phyloP scores from a whole-genome alignment of 2,888 invertebrate genomes.

The Mythimna loreyi region DNA sequence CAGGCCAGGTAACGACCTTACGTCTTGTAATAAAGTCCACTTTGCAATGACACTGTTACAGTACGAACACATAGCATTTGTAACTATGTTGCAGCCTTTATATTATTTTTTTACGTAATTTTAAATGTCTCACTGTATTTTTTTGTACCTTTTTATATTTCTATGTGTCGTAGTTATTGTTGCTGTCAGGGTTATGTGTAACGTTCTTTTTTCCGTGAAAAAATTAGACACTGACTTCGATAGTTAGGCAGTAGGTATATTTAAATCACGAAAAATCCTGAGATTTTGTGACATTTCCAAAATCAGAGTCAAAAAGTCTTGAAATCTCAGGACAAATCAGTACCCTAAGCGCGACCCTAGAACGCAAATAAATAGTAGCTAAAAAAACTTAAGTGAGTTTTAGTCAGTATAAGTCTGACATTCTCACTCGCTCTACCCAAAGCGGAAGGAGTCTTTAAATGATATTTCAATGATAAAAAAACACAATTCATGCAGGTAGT shows the following conservation, averaged over 20 bases:
- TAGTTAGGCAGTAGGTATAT: background rate
- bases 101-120: conserved; percentile 47
- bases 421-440: no score
- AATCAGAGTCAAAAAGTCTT: no score
- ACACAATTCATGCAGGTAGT: no score
- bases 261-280: no score
- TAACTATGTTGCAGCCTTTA: conserved; percentile 71
- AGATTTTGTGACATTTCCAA: no score
- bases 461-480: no score
- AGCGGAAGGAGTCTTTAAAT: no score
- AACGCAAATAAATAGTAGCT: no score
- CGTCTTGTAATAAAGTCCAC: conserved; percentile 16
- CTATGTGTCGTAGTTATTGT: conserved; percentile 58
- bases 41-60: conserved; percentile 50
- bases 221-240: background rate
- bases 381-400: no score
- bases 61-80: conserved; percentile 58
- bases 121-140: conserved; percentile 55
- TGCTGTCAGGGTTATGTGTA: conserved; percentile 57
- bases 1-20: conserved; percentile 79
- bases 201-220: background rate
- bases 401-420: no score
- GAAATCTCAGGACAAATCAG: no score
- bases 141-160: conserved; percentile 59
- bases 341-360: no score